phyloP scores from a whole-genome alignment of 2,888 invertebrate genomes.

The Philonicus albiceps region DNA sequence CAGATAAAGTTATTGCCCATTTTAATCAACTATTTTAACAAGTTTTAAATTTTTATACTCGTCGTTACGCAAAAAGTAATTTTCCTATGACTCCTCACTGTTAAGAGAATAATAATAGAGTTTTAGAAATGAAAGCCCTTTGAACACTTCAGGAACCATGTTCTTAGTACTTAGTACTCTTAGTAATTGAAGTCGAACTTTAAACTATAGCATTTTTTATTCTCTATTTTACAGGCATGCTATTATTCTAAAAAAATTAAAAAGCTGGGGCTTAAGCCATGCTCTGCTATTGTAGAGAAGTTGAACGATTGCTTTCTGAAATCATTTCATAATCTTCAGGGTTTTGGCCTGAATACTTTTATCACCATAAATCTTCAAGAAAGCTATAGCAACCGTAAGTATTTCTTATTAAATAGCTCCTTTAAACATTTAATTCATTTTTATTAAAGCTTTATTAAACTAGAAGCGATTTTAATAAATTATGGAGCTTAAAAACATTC shows the following conservation, averaged over 20 bases:
- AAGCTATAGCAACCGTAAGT: constrained; percentile 56
- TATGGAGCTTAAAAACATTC: background rate
- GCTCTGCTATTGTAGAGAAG: constrained; percentile 36
- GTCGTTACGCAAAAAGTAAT: too few species aligned
- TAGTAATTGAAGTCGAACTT: too few species aligned
- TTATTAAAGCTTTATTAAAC: too few species aligned
- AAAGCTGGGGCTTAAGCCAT: background rate
- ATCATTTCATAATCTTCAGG: constrained; percentile 43
- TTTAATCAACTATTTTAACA: too few species aligned
- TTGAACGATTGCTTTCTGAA: background rate
- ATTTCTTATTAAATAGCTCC: background rate
- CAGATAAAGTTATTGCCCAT: too few species aligned
- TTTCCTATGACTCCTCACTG: too few species aligned
- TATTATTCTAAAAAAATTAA: constrained; percentile 25
- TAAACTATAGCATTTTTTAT: background rate
- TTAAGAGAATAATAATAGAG: too few species aligned
- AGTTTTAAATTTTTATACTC: too few species aligned
- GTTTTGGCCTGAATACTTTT: constrained; percentile 53
- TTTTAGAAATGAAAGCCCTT: too few species aligned
- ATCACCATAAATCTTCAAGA: constrained; percentile 59
- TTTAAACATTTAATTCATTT: too few species aligned
- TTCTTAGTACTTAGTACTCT: too few species aligned
- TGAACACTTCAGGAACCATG: too few species aligned
- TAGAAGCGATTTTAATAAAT: background rate
- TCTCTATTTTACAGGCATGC: constrained; percentile 11